Conservation (phyloP, 2,113 vertebrate species). For the Porphyrio hochstetteri region DNA sequence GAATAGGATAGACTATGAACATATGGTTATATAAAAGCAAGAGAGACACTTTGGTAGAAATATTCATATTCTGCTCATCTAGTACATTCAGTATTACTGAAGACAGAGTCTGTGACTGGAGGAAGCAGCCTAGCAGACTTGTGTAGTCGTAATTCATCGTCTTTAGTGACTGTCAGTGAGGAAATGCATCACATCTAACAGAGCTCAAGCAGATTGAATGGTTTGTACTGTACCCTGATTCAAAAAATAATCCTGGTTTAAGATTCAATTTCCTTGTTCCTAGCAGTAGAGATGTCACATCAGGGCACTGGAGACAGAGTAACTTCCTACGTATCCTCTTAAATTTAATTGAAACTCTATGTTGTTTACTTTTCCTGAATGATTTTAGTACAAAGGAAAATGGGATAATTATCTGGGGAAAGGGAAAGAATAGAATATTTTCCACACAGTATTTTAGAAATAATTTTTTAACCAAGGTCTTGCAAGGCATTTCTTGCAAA, state of each 20-base stretch:
- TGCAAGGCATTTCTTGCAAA: neutral
- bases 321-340: neutral
- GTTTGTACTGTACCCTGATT: neutral
- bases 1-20: neutral
- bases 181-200: neutral
- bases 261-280: neutral
- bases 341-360: neutral
- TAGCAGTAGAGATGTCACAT: neutral
- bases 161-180: neutral
- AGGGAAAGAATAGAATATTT: neutral
- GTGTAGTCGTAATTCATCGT: neutral
- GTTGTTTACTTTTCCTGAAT: neutral
- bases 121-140: neutral
- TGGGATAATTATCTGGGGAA: neutral
- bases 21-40: neutral
- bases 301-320: neutral
- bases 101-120: neutral
- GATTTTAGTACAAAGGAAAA: neutral
- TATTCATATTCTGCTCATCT: neutral
- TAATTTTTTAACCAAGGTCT: neutral
- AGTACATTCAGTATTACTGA: neutral
- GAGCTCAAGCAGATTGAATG: neutral
- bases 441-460: neutral
- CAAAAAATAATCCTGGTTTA: neutral
- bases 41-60: neutral